Conservation (phyloP, 1,140 invertebrate species). For the Tribolium castaneum region DNA sequence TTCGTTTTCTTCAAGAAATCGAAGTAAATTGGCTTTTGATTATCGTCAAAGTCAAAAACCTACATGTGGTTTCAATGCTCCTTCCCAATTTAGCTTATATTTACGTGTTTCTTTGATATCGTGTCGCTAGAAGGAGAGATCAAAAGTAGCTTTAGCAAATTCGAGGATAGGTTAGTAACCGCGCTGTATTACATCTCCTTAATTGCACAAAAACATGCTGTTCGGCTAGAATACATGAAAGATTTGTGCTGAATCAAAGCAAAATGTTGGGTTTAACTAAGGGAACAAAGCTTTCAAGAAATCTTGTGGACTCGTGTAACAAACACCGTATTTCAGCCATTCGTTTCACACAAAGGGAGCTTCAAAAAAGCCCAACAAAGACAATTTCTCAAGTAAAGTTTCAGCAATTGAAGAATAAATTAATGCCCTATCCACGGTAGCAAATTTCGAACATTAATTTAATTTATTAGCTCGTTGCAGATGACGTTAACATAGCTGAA, state of each 20-base stretch:
- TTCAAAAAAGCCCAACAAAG: background rate
- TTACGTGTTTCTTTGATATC: background rate
- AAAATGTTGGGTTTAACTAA: background rate
- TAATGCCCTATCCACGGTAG: background rate
- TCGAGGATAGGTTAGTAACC: background rate
- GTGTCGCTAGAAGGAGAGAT: background rate
- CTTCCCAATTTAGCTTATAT: background rate
- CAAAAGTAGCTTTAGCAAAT: background rate
- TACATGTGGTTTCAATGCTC: background rate
- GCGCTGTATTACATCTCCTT: background rate
- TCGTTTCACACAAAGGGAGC: background rate
- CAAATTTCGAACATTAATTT: constrained; percentile 5
- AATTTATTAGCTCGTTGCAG: constrained; percentile 1
- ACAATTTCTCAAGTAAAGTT: background rate
- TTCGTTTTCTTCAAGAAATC: background rate
- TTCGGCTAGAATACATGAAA: background rate
- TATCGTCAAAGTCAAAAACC: background rate
- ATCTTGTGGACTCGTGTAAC: background rate
- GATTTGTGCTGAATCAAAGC: background rate
- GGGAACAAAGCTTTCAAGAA: background rate
- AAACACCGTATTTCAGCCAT: background rate
- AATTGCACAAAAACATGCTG: background rate
- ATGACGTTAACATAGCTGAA: constrained; percentile 1
- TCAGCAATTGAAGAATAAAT: background rate
- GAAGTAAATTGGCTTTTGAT: background rate